phyloP scores from a whole-genome alignment of 2,888 invertebrate genomes.

The Prenolepis imparis region DNA sequence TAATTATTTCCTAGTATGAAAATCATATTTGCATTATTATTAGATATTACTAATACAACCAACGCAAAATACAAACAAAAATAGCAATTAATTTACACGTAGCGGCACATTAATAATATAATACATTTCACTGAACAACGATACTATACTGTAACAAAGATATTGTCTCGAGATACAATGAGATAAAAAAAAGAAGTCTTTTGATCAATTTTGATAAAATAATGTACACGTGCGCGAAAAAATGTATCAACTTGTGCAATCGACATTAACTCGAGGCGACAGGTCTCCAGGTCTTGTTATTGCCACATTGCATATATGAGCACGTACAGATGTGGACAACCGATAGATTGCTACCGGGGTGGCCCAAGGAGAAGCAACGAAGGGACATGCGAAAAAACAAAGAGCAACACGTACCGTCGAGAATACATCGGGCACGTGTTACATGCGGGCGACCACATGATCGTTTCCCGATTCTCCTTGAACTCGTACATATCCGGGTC shows the following conservation, averaged over 20 bases:
- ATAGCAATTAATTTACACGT: neutral
- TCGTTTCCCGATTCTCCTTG: constrained; percentile 71
- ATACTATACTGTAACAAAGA: neutral
- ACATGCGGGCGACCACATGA: constrained; percentile 66
- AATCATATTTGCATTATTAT: constrained; percentile 29
- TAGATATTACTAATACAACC: constrained; percentile 23
- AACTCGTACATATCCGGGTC: constrained; percentile 52
- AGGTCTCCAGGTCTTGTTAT: neutral
- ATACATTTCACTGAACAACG: neutral
- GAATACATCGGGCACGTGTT: constrained; percentile 69
- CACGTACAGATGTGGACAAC: constrained; percentile 27
- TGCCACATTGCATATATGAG: constrained; percentile 28
- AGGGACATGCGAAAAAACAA: constrained; percentile 54
- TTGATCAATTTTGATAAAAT: neutral
- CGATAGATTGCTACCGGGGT: constrained; percentile 50
- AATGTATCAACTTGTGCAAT: constrained; percentile 3
- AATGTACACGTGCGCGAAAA: neutral
- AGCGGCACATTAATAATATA: constrained; percentile 5
- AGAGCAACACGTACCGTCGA: constrained; percentile 67
- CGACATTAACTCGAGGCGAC: neutral
- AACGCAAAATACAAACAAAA: constrained; percentile 16
- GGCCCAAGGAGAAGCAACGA: constrained; percentile 50
- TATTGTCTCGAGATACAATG: neutral
- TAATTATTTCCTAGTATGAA: constrained; percentile 33
- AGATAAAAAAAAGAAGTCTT: neutral